A percentile compares a stretch with the other conserved stretches of the same genome.
These are phyloP conservation scores for Enteromius fasciolatus DNA, from an alignment of 2,797 vertebrate genomes.

Conservation along the genomic window DNA sequence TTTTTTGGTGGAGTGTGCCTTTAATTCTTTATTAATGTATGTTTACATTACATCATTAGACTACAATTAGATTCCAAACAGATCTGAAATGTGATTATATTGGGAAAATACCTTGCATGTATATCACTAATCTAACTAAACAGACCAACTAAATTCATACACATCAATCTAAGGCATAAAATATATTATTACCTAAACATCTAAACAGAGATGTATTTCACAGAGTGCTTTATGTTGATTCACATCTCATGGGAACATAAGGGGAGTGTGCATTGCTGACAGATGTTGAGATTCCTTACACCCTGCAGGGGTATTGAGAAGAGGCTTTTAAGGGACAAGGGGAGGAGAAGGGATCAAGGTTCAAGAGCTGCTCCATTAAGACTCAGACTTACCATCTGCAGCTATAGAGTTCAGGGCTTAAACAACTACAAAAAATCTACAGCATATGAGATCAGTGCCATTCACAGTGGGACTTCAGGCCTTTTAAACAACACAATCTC, in stretches of 20 bases:
- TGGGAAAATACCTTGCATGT: background rate
- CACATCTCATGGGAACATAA: conserved; percentile 17
- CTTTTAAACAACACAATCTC: conserved; percentile 22
- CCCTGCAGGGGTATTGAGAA: conserved; percentile 27
- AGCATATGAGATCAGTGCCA: background rate
- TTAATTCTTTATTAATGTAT: background rate
- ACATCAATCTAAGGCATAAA: background rate
- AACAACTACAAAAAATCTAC: conserved; percentile 9
- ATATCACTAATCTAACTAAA: background rate
- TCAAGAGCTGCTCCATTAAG: conserved; percentile 48
- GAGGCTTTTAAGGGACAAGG: conserved; percentile 44
- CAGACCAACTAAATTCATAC: background rate
- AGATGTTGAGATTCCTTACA: conserved; percentile 47
- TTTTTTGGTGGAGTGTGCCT: background rate
- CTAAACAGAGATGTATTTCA: background rate
- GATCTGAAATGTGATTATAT: background rate
- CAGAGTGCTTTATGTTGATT: conserved; percentile 30
- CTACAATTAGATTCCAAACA: background rate
- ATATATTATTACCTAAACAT: background rate
- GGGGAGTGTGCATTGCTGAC: conserved; percentile 22
- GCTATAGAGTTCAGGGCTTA: background rate
- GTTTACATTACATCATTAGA: background rate
- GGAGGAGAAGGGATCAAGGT: conserved; percentile 39
- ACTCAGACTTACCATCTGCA: conserved; percentile 39
- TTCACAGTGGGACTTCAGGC: background rate